These are phyloP conservation scores for Eulemur rubriventer DNA, from an alignment of 2,797 vertebrate genomes.

Conservation along the genomic window DNA sequence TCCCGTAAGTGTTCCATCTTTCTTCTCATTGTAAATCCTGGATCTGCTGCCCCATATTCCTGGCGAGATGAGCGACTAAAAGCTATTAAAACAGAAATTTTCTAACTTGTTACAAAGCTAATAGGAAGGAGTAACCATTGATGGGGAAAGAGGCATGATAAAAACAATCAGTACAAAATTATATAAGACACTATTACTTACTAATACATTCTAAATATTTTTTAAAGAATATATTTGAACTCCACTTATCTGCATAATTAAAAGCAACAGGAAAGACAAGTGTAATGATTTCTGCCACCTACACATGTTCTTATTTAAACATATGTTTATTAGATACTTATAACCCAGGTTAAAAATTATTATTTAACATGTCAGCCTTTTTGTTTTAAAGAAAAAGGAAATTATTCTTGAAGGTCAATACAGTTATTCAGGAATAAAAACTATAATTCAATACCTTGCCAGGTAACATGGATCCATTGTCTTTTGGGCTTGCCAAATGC, in stretches of 20 bases:
- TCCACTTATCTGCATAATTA: conserved; percentile 47
- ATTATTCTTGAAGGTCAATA: conserved; percentile 71
- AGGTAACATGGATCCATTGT: conserved; percentile 74
- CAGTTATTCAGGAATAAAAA: conserved; percentile 75
- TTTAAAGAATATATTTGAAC: conserved; percentile 22
- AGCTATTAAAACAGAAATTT: conserved; percentile 85
- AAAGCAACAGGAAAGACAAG: conserved; percentile 51
- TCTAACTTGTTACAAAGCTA: conserved; percentile 50
- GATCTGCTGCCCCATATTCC: conserved; percentile 91
- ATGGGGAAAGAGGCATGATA: not conserved
- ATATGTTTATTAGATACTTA: conserved; percentile 50
- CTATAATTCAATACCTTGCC: conserved; percentile 73
- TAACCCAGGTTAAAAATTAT: conserved; percentile 50
- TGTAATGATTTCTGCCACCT: conserved; percentile 45
- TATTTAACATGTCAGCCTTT: conserved; percentile 52
- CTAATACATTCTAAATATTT: conserved; percentile 33
- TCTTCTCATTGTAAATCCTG: conserved; percentile 98
- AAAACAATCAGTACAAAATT: conserved; percentile 42
- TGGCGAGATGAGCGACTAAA: conserved; percentile 92
- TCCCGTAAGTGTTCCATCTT: conserved; percentile 99
- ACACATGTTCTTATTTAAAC: conserved; percentile 53
- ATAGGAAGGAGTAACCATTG: conserved; percentile 21
- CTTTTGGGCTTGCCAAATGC: conserved; percentile 71
- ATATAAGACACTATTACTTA: conserved; percentile 26
- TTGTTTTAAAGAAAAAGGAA: conserved; percentile 60